Evolutionary conservation across 2,888 invertebrate species (phyloP), one percentile per base, ranked within the genome.

Genomic region (Lysandra coridon): DNA sequence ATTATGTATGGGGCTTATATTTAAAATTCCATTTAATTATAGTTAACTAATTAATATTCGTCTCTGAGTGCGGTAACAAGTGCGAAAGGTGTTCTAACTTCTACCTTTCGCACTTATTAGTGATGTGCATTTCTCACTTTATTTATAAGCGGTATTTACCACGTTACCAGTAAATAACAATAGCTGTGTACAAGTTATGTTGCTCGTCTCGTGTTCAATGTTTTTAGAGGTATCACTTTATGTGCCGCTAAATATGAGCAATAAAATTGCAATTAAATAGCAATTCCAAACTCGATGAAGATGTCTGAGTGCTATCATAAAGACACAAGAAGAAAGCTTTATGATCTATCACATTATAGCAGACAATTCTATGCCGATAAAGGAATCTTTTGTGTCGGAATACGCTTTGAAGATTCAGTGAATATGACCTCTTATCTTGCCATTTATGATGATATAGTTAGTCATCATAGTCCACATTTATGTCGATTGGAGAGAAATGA

Each of bases 221-320:
- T 62, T 62, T 62, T 10, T 64, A 30, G 30, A 64, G 64, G 64
- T 64, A 64, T 64, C 33, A 37, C 69, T 69, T 69, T 4, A 69
- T 33, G 69, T 69, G 10, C 69, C 69, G 69, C 64, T 69, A 69
- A 30, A 14, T 69, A 37, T 37, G 69, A 33, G 14, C 69, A 69
- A 69, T 69, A 69, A 69, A 69, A 69, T 69, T 69, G 69, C 69
- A 33, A 69, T 37, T 69, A 69, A 14, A 69, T 37, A 69, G 33
- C 69, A 5, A 69, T 33, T 69, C 33, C 33, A 69, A 69, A 69
- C 69, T 69, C 69, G 69, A 69, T 69, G 69, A 33, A 69, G 33
- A 23, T 69, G 69, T 33, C 14, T 69, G 69, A 69, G 69, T 69
- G 69, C 69, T 30, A 33, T 14, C 30, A 14, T 23, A 1, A 17